Conservation (phyloP, 2,113 vertebrate species). For the Vimba vimba region DNA sequence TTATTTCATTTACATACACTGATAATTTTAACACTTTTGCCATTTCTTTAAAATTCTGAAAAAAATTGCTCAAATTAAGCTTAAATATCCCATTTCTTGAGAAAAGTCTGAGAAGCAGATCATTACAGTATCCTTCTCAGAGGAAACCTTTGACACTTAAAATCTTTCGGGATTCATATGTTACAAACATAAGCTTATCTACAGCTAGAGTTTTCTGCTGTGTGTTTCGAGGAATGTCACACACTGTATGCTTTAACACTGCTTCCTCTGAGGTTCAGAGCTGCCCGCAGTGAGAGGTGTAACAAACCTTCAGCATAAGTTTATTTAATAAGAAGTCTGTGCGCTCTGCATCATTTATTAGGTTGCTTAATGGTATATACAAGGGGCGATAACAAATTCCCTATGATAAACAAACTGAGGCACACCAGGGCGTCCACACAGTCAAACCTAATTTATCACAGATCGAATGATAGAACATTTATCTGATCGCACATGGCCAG, state of each 20-base stretch:
- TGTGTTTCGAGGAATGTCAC: neutral
- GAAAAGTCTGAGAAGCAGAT: neutral
- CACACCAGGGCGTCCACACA: conserved; percentile 17
- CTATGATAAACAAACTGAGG: conserved; percentile 21
- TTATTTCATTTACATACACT: neutral
- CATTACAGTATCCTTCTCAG: neutral
- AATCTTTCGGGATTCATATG: neutral
- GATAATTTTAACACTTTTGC: neutral
- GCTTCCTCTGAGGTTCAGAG: neutral
- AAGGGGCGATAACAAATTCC: conserved; percentile 44
- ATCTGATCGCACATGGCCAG: conserved; percentile 34
- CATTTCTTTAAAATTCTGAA: neutral
- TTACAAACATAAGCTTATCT: neutral
- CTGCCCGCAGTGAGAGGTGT: neutral
- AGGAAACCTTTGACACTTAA: neutral
- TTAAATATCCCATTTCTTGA: neutral
- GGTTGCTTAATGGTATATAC: conserved; percentile 17
- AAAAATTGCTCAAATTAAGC: neutral
- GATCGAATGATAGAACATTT: conserved; percentile 22
- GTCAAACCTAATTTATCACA: conserved; percentile 31
- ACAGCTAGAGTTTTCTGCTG: neutral
- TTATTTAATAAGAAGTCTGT: conserved; percentile 11
- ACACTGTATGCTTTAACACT: neutral
- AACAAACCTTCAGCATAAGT: conserved; percentile 8
- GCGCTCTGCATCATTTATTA: conserved; percentile 45